Base-by-base conservation (phyloP, 2,113 vertebrate genomes). In the Lethenteron camtschaticum region DNA sequence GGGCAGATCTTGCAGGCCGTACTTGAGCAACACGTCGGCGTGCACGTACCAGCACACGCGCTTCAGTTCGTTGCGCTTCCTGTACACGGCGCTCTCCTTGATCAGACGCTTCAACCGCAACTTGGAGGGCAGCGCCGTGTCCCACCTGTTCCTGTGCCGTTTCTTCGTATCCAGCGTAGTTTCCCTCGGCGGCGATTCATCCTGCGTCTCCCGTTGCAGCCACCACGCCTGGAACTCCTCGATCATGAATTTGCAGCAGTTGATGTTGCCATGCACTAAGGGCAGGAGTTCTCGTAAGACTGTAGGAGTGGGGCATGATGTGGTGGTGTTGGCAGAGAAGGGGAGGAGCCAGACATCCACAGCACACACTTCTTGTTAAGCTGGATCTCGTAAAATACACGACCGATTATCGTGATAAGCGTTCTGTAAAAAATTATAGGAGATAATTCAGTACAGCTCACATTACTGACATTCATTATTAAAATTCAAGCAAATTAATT, bases 41-140 rank as follows among this genome's bases (percentile, higher is more conserved):
- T 91, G 85, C 57, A 88, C 91, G 13, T 95, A 94, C 94, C 94
- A 99, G 77, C 94, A 96, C 76, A 78, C 77, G 78, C 86, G 86
- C 55, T 84, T 75, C 73, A 81, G 83, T 8, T 83, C 78, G 0
- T 87, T 82, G 24, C 90, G 79, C 75, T 99, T 99, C 78, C 94
- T 87, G 0, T 99, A 97, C 55, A 89, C 84, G 0, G 89, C 90
- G 73, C 83, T 89, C 79, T 83, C 84, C 0, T 83, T 88, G 10
- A 99, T 95, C 3, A 99, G 78, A 1, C 89, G 81, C 75, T 82
- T 91, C 57, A 97, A 77, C 56, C 81, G 74, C 73, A 87, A 83
- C 24, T 68, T 73, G 20, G 56, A 6, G 11, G 11, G 8, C 24
- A 69, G 10, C 2, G 41, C 12, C 12, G 72, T n/a, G 41, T 41